A percentile compares a stretch with the other conserved stretches of the same genome.
Conservation (phyloP, 2,888 invertebrate genomes). For the Oxycera nigricornis region DNA sequence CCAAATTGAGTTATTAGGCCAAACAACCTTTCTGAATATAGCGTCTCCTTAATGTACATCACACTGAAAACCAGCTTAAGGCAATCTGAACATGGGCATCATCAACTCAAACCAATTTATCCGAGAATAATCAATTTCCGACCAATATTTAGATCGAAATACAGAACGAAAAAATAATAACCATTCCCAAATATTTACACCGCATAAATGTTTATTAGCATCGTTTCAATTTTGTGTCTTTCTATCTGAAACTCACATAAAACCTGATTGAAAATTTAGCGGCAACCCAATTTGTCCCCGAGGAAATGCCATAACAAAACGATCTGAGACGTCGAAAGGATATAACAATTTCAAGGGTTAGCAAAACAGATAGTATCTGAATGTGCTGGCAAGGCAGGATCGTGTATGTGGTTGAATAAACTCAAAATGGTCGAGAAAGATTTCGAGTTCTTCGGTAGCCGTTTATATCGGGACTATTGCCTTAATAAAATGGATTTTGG, state of each 20-base stretch:
- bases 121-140: no score
- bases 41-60: no score
- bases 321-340: neutral
- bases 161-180: no score
- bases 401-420: neutral
- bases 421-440: neutral
- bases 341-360: conserved; percentile 14
- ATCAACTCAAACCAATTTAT: no score
- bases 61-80: no score
- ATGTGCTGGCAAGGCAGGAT: neutral
- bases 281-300: conserved; percentile 36
- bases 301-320: conserved; percentile 33
- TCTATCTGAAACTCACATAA: conserved; percentile 33
- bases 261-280: conserved; percentile 42
- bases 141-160: no score
- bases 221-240: conserved; percentile 9
- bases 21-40: no score
- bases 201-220: conserved; percentile 34
- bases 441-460: conserved; percentile 11
- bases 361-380: neutral
- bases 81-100: no score
- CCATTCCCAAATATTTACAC: no score
- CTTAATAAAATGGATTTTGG: conserved; percentile 50
- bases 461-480: conserved; percentile 49
- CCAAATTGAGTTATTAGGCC: no score